A percentile compares a stretch with the other conserved stretches of the same genome.
phyloP scores from a whole-genome alignment of 2,888 invertebrate species.

The Melanotus villosus region DNA sequence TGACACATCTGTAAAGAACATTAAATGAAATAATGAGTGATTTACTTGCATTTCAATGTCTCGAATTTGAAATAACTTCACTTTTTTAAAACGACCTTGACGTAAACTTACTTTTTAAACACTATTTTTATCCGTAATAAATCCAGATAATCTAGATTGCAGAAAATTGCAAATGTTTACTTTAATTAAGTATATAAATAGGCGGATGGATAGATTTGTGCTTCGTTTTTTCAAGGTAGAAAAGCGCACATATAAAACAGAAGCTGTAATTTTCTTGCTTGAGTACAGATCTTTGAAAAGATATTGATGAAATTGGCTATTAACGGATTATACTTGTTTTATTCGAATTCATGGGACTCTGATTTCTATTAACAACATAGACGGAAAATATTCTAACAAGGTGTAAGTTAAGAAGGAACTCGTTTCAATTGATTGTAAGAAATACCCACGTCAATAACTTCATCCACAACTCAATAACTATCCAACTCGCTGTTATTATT shows the following conservation, averaged over 20 bases:
- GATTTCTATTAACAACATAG: slow-evolving; percentile 42
- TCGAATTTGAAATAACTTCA: too few relatives aligned
- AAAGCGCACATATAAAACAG: slow-evolving; percentile 51
- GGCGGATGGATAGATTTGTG: slow-evolving; percentile 14
- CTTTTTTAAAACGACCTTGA: too few relatives aligned
- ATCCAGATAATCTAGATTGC: not conserved
- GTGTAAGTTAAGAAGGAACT: slow-evolving; percentile 23
- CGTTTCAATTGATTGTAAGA: slow-evolving; percentile 18
- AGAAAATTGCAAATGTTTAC: slow-evolving; percentile 3
- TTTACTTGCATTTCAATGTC: not conserved
- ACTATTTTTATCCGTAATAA: not conserved
- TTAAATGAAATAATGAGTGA: not conserved
- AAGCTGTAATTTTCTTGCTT: slow-evolving; percentile 49
- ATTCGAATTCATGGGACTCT: slow-evolving; percentile 42
- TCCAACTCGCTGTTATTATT: not conserved
- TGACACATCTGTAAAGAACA: not conserved
- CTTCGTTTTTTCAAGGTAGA: slow-evolving; percentile 45
- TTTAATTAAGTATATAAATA: not conserved
- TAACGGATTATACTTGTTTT: slow-evolving; percentile 21
- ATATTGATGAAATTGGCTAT: slow-evolving; percentile 51
- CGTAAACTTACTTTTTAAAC: too few relatives aligned
- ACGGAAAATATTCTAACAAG: slow-evolving; percentile 40
- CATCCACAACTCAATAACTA: not conserved
- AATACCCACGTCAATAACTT: not conserved
- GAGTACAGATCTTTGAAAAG: slow-evolving; percentile 48